Evolutionary conservation across 2,888 invertebrate species (phyloP).

Genomic region (Lasioglossum oenotherae): DNA sequence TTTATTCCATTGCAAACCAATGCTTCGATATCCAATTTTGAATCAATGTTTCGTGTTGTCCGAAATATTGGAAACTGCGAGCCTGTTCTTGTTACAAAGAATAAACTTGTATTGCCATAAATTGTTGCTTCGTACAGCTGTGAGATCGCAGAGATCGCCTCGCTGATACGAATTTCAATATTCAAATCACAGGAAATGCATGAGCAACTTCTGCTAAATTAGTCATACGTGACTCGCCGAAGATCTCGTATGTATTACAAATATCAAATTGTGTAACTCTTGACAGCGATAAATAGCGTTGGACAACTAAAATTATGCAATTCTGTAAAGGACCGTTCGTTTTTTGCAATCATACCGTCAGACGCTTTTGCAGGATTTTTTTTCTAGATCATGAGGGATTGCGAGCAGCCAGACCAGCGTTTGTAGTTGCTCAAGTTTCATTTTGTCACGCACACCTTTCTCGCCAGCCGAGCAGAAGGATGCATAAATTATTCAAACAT

Average conservation of each 20-base stretch:
- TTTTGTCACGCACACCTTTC: constrained; percentile 16
- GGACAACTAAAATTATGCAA: constrained; percentile 40
- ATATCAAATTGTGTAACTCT: constrained; percentile 26
- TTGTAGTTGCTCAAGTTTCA: constrained; percentile 8
- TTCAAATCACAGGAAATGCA: background rate
- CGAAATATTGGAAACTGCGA: too few relatives aligned
- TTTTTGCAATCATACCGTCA: constrained; percentile 6
- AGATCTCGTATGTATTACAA: background rate
- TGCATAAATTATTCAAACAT: background rate
- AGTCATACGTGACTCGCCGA: background rate
- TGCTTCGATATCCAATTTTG: too few relatives aligned
- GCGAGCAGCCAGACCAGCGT: background rate
- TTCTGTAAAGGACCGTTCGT: constrained; percentile 14
- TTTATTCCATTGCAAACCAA: too few relatives aligned
- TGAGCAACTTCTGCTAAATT: background rate
- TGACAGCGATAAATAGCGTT: constrained; percentile 16
- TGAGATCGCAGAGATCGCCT: background rate
- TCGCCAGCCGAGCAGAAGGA: background rate
- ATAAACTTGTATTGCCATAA: too few relatives aligned
- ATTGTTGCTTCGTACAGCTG: background rate
- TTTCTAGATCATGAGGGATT: constrained; percentile 16
- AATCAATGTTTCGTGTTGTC: too few relatives aligned
- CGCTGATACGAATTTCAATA: background rate
- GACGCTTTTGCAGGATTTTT: background rate
- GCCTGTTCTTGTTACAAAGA: too few relatives aligned